These are phyloP conservation scores for Ciconia maguari DNA, from an alignment of 2,113 vertebrate species.

Conservation along the genomic window DNA sequence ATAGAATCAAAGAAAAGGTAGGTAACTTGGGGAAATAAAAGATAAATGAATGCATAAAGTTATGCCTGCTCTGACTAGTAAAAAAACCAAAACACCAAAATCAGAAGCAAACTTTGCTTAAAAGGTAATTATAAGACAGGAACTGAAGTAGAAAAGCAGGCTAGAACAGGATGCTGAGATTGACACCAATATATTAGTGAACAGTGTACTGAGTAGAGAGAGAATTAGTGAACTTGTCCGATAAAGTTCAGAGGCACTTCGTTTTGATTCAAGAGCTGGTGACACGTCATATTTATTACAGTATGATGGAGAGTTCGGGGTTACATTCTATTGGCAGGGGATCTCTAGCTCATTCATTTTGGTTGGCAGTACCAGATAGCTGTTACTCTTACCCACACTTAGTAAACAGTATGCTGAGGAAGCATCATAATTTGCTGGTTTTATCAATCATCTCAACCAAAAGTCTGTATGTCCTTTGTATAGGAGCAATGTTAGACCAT, in stretches of 20 bases:
- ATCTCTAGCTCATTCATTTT: not conserved
- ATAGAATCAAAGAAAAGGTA: not conserved
- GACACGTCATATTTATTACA: not conserved
- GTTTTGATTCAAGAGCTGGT: not conserved
- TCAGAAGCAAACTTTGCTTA: not conserved
- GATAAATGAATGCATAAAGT: not conserved
- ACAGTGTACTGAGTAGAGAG: not conserved
- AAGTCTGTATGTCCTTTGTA: not conserved
- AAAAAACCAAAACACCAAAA: not conserved
- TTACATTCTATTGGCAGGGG: not conserved
- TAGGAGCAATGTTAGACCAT: not conserved
- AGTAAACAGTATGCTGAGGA: not conserved
- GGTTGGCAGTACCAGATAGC: not conserved
- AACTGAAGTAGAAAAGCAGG: not conserved
- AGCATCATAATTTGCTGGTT: not conserved
- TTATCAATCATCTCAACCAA: not conserved
- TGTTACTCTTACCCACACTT: not conserved
- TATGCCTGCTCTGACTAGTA: not conserved
- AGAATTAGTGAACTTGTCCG: not conserved
- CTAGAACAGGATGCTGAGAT: not conserved
- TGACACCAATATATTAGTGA: not conserved
- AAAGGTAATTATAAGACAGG: not conserved
- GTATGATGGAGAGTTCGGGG: not conserved
- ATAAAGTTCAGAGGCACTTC: not conserved
- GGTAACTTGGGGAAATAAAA: not conserved